Evolutionary conservation across 64 coral and sea anemone genomes (phyloP), one percentile per base, ranked within the genome.

Genomic region (Stichodactyla mertensii): DNA sequence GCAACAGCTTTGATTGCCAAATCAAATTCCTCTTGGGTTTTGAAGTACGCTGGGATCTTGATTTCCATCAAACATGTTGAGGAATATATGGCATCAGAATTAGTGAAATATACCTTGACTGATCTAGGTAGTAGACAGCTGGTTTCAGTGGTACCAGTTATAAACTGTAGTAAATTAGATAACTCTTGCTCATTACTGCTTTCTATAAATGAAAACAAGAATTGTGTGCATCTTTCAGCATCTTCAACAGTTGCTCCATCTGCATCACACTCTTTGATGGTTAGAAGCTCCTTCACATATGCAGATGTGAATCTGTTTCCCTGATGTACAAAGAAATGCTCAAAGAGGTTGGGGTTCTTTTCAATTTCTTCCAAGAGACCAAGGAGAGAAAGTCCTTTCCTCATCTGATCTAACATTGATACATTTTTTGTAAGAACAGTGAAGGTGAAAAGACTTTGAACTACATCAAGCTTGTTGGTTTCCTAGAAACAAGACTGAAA

Each of bases 31-130:
- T 28, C 80, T 54, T 83, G 80, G 23, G 80, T 52, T 52, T 20
- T 54, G 52, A 83, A 83, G 54, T 83, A 20, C 6, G 19, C 54
- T 28, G 80, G 80, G 54, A 83, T 54, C 52, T 83, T 83, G 28
- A 83, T 15, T 54, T 83, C 80, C 80, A 83, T 83, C 18, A 83
- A 54, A 83, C 80, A 83, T 20, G 80, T 54, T 28, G 80, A 83
- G 23, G 80, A 83, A 83, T 83, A 83, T 28, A 83, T 83, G 28
- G 80, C 52, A 51, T 83, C 26, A 51, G 80, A 52, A 52, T 28
- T 54, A 28, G 52, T 54, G 52, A 83, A 83, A 9, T 83, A 28
- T 54, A 83, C 80, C 52, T 83, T 83, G 52, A 83, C 36, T 51
- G 80, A 83, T 52, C 80, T 54, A 51, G 80, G 80, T 52, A 83